phyloP scores from a whole-genome alignment of 1,140 invertebrate genomes.

The Maconellicoccus hirsutus region DNA sequence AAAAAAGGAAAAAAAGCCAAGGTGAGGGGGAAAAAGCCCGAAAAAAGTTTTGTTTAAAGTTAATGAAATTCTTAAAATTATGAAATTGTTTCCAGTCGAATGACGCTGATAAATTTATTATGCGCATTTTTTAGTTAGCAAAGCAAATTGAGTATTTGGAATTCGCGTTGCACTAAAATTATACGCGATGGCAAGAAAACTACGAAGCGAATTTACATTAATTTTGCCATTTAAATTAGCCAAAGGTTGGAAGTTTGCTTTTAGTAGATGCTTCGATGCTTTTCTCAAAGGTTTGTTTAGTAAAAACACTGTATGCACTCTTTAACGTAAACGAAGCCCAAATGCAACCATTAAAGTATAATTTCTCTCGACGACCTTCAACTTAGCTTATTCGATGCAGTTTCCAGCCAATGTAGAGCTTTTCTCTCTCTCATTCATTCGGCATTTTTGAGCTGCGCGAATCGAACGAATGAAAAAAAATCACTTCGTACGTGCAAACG shows the following conservation, averaged over 20 bases:
- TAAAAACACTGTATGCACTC: not conserved
- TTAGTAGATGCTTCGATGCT: not conserved
- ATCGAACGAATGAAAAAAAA: not conserved
- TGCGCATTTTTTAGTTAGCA: not conserved
- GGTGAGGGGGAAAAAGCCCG: no score
- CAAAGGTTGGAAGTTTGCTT: not conserved
- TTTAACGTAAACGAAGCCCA: not conserved
- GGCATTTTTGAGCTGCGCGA: no score
- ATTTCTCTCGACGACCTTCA: no score
- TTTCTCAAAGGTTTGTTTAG: slow-evolving; percentile 4
- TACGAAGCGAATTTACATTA: not conserved
- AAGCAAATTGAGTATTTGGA: not conserved
- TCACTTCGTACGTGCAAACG: not conserved
- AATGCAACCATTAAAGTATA: no score
- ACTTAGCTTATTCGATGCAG: no score
- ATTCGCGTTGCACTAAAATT: not conserved
- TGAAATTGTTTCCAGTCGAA: slow-evolving; percentile 8
- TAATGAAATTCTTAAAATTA: slow-evolving; percentile 2
- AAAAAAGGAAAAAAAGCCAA: not conserved
- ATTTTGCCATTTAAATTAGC: slow-evolving; percentile 5
- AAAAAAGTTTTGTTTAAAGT: not conserved
- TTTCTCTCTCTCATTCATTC: no score
- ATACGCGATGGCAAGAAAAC: not conserved
- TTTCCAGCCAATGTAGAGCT: no score
- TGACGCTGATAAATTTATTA: slow-evolving; percentile 3